Evolutionary conservation across 1,140 invertebrate species (phyloP).

Genomic region (Drosophila quadrilineata): DNA sequence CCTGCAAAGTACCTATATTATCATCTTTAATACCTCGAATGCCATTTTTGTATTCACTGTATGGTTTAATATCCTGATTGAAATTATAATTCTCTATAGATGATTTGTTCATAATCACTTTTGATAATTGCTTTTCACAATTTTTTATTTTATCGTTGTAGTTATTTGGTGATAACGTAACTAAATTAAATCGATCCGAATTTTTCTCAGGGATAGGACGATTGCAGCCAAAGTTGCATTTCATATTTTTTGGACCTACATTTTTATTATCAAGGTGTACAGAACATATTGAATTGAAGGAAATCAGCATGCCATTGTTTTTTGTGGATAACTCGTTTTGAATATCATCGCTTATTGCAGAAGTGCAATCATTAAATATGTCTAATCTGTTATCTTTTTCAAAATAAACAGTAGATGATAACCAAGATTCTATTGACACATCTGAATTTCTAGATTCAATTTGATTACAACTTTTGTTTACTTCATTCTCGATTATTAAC

Average conservation of each 20-base stretch:
- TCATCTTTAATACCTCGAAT: slow-evolving; percentile 35
- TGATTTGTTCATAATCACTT: slow-evolving; percentile 14
- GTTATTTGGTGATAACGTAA: slow-evolving; percentile 1
- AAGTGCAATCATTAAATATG: no score
- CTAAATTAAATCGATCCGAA: slow-evolving; percentile 24
- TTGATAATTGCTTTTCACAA: background rate
- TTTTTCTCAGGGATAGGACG: no score
- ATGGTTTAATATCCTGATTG: background rate
- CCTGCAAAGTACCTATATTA: background rate
- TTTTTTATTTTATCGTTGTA: slow-evolving; percentile 4
- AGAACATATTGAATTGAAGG: slow-evolving; percentile 61
- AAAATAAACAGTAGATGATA: slow-evolving; percentile 21
- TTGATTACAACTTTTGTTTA: slow-evolving; percentile 2
- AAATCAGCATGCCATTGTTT: slow-evolving; percentile 62
- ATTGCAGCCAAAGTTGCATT: slow-evolving; percentile 6
- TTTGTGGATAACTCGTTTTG: slow-evolving; percentile 22
- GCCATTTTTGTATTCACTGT: slow-evolving; percentile 53
- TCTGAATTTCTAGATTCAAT: background rate
- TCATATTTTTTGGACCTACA: background rate
- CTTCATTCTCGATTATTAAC: slow-evolving; percentile 46
- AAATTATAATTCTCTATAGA: slow-evolving; percentile 4
- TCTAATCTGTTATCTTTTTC: slow-evolving; percentile 18
- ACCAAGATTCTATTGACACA: slow-evolving; percentile 4
- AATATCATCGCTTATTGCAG: slow-evolving; percentile 8
- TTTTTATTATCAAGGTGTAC: background rate